Percentiles rank a stretch among this genome's conserved stretches.
Evolutionary conservation across 2,797 vertebrate genomes (phyloP).

Genomic region (Moxostoma hubbsi): DNA sequence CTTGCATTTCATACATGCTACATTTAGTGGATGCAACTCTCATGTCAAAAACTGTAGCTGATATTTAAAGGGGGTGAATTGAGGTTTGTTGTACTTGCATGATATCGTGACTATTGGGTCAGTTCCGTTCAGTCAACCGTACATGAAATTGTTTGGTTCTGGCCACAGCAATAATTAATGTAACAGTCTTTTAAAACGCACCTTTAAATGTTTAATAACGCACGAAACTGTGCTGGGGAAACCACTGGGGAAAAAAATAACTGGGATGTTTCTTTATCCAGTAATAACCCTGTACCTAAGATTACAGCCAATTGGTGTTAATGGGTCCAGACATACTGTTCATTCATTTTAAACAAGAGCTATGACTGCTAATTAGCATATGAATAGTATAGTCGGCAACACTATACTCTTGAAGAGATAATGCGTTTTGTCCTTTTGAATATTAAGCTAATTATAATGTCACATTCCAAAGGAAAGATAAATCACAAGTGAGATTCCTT

Average conservation of each 20-base stretch:
- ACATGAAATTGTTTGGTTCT: slow-evolving; percentile 26
- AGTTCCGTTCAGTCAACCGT: slow-evolving; percentile 9
- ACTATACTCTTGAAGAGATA: no score
- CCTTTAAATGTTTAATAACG: slow-evolving; percentile 34
- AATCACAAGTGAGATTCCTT: no score
- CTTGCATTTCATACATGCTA: not conserved
- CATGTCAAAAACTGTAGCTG: not conserved
- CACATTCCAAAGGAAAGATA: no score
- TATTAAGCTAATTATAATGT: no score
- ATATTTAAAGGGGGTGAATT: not conserved
- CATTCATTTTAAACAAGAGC: slow-evolving; percentile 22
- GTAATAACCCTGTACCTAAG: slow-evolving; percentile 4
- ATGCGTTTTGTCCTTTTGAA: no score
- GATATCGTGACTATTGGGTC: slow-evolving; percentile 19
- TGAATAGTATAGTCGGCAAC: no score
- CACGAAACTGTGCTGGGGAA: not conserved
- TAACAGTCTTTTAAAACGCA: slow-evolving; percentile 34
- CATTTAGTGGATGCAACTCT: not conserved
- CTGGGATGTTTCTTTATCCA: not conserved
- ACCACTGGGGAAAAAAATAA: not conserved
- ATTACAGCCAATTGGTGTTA: not conserved
- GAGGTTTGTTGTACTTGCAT: slow-evolving; percentile 8
- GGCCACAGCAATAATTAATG: slow-evolving; percentile 33
- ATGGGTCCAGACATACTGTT: not conserved
- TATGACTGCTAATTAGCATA: slow-evolving; percentile 21